Conservation (phyloP, 2,888 invertebrate species). For the Marasmarcha lunaedactyla region DNA sequence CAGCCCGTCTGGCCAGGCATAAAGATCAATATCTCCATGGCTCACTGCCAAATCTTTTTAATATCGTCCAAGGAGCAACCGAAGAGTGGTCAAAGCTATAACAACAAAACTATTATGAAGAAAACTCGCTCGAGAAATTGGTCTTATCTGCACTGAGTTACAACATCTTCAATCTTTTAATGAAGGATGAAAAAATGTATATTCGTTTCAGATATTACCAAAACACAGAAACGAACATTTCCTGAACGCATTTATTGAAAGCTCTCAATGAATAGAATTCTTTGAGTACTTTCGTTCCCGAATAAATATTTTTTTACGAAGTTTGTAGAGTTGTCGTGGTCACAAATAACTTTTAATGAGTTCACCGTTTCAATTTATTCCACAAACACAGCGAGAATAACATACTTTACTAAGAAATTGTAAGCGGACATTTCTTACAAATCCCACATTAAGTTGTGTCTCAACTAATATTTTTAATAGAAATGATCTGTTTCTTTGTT, state of each 20-base stretch:
- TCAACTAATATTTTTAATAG: too few relatives aligned
- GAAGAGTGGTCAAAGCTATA: constrained; percentile 60
- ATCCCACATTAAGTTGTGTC: too few relatives aligned
- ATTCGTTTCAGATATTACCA: too few relatives aligned
- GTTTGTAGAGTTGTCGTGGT: constrained; percentile 45
- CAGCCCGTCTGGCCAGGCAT: constrained; percentile 61
- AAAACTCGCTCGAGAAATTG: constrained; percentile 46
- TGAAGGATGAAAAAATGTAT: neutral
- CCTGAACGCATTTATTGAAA: neutral
- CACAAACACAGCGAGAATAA: neutral
- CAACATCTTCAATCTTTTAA: too few relatives aligned
- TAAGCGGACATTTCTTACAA: too few relatives aligned
- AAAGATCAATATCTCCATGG: constrained; percentile 67
- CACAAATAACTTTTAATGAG: constrained; percentile 58
- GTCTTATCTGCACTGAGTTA: constrained; percentile 22
- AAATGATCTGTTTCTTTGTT: too few relatives aligned
- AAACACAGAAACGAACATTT: too few relatives aligned
- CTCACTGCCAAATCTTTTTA: constrained; percentile 67
- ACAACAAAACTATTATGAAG: constrained; percentile 65
- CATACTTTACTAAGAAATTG: constrained; percentile 1
- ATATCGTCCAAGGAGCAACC: constrained; percentile 59
- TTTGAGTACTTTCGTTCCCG: constrained; percentile 36
- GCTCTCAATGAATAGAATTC: too few relatives aligned
- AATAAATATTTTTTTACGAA: constrained; percentile 16
- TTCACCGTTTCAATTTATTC: constrained; percentile 22